These are phyloP conservation scores for Pleuronectes platessa DNA, from an alignment of 2,113 vertebrate species.

Conservation along the genomic window DNA sequence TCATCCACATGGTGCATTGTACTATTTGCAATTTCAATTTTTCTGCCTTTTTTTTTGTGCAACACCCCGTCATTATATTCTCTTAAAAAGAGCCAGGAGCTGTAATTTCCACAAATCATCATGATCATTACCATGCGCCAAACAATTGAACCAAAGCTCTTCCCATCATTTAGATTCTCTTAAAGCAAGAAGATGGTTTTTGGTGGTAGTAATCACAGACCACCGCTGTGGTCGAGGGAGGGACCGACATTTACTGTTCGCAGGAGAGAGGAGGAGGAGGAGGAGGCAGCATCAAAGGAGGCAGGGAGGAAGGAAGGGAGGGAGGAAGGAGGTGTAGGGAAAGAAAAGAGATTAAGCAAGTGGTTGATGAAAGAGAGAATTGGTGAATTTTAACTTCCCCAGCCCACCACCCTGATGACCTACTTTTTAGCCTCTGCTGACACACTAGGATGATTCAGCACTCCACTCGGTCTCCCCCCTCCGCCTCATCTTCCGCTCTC, in stretches of 20 bases:
- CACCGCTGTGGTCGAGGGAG: constrained; percentile 33
- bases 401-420: constrained; percentile 51
- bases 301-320: constrained; percentile 25
- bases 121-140: constrained; percentile 19
- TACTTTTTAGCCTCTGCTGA: constrained; percentile 56
- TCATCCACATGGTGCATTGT: constrained; percentile 11
- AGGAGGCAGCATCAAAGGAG: constrained; percentile 47
- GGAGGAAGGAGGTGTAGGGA: constrained; percentile 15
- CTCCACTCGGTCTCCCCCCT: constrained; percentile 37
- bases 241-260: constrained; percentile 57
- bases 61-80: background rate
- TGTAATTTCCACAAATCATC: constrained; percentile 36
- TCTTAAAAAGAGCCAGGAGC: constrained; percentile 11
- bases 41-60: background rate
- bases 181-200: constrained; percentile 2
- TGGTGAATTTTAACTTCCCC: constrained; percentile 49
- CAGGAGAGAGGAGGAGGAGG: constrained; percentile 18
- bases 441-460: constrained; percentile 68
- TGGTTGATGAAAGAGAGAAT: constrained; percentile 63
- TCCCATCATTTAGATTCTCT: constrained; percentile 9
- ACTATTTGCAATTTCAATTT: constrained; percentile 3
- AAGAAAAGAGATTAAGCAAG: constrained; percentile 62
- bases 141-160: constrained; percentile 23
- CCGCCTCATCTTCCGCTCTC: constrained; percentile 12
- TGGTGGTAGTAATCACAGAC: constrained; percentile 41